These are phyloP conservation scores for Pandemis corylana DNA, from an alignment of 2,888 invertebrate species.

Conservation along the genomic window DNA sequence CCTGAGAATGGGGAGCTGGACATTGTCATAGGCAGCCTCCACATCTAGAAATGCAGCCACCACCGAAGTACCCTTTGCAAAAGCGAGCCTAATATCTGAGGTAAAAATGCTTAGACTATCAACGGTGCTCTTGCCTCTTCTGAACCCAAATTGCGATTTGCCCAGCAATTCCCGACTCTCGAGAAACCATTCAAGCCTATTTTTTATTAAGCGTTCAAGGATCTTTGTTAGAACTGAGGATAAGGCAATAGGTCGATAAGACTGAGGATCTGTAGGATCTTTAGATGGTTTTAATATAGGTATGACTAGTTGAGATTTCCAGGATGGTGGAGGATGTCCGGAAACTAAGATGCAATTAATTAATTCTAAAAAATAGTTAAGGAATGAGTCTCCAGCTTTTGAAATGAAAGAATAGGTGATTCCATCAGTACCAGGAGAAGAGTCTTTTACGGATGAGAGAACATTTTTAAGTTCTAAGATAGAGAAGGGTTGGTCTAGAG, in stretches of 20 bases:
- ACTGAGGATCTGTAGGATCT: too few relatives aligned
- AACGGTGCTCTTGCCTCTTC: too few relatives aligned
- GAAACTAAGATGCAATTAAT: not conserved
- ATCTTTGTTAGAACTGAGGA: not conserved
- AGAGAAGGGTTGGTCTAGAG: not conserved
- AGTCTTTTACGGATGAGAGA: not conserved
- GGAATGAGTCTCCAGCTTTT: not conserved
- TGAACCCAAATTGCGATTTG: not conserved
- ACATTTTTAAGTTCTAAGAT: not conserved
- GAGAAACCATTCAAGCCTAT: not conserved
- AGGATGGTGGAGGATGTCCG: too few relatives aligned
- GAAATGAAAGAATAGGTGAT: not conserved
- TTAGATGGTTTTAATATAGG: too few relatives aligned
- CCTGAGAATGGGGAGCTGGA: slow-evolving; percentile 10
- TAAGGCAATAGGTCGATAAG: too few relatives aligned
- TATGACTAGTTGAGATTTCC: too few relatives aligned
- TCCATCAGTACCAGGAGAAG: not conserved
- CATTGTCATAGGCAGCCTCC: not conserved
- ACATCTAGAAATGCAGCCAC: not conserved
- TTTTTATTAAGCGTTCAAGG: not conserved
- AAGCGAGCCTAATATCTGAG: too few relatives aligned
- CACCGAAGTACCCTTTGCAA: not conserved
- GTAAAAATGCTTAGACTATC: too few relatives aligned
- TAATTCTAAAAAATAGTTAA: not conserved
- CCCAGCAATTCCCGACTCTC: not conserved